Base-by-base conservation (phyloP, 2,113 vertebrate species). In the Oryzias celebensis region DNA sequence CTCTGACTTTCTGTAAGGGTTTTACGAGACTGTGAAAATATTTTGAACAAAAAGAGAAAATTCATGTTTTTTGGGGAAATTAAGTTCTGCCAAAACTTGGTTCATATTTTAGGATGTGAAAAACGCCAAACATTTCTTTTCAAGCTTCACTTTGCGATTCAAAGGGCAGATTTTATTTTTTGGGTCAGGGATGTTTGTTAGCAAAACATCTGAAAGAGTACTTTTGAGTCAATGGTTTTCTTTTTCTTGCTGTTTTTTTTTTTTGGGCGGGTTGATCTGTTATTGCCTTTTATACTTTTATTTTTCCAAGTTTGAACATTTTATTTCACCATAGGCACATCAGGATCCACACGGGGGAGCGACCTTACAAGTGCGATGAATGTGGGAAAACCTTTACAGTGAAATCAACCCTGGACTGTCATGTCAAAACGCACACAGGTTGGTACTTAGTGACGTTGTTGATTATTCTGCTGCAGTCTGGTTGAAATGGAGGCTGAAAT, bases 341-440 rank as follows among this genome's bases (percentile, higher is more conserved):
- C 71, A 92, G 95, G 59, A 98, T 95, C 62, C 97, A 97, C 68
- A 97, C 94, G 2, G 92, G 94, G 65, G 95, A 97, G 73, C 96
- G 94, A 73, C 96, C 95, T 0, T 96, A 93, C 64, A 93, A 94
- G 71, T 98, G 95, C 55, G 94, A 93, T 14, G 94, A 96, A 65
- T 99, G 97, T 72, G 95, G 94, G 17, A 97, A 98, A 78, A 93
- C 88, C 80, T 99, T 98, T 80, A 97, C 96, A 3, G 95, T 98
- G 62, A 98, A 96, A 58, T 94, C 95, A n/a, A 98, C 95, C 5
- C 87, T 98, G 68, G 92, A 96, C 85, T 95, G 94, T 56, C 96
- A 98, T 47, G 90, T 95, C 56, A 98, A 97, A 90, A 96, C 91
- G 0, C 97, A 98, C 69, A 94, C 94, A 84, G 95, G 95, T 93